phyloP scores from a whole-genome alignment of 2,888 invertebrate species.

The Noctua comes region DNA sequence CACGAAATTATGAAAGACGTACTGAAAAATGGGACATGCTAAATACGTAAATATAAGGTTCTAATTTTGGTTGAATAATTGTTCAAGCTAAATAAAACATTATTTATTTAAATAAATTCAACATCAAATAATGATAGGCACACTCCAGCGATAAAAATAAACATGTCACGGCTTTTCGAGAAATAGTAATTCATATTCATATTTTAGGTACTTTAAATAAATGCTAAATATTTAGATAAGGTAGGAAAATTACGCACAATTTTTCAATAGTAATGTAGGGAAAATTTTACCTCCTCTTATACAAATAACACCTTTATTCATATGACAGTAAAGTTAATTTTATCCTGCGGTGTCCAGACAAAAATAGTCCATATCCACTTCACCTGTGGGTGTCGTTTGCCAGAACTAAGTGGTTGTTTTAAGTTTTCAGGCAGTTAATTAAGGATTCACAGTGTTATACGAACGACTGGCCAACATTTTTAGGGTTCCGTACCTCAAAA shows the following conservation, averaged over 20 bases:
- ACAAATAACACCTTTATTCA: slow-evolving; percentile 13
- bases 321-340: not conserved
- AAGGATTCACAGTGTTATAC: slow-evolving; percentile 14
- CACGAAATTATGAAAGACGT: not conserved
- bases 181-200: slow-evolving; percentile 51
- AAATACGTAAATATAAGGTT: not conserved
- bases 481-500: too few relatives aligned
- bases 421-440: slow-evolving; percentile 35
- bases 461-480: not conserved
- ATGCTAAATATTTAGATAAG: slow-evolving; percentile 50
- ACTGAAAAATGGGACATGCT: not conserved
- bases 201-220: slow-evolving; percentile 35
- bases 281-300: not conserved
- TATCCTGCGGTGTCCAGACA: not conserved
- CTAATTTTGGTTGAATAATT: not conserved
- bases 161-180: slow-evolving; percentile 6
- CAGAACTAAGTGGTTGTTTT: slow-evolving; percentile 34
- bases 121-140: slow-evolving; percentile 19
- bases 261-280: slow-evolving; percentile 28
- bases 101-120: slow-evolving; percentile 15
- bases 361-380: slow-evolving; percentile 12
- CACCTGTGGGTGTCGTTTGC: slow-evolving; percentile 23
- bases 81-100: not conserved
- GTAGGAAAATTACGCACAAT: slow-evolving; percentile 34
- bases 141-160: slow-evolving; percentile 35